Base-by-base conservation (phyloP, 2,797 vertebrate species). In the Ptychadena robeensis region DNA sequence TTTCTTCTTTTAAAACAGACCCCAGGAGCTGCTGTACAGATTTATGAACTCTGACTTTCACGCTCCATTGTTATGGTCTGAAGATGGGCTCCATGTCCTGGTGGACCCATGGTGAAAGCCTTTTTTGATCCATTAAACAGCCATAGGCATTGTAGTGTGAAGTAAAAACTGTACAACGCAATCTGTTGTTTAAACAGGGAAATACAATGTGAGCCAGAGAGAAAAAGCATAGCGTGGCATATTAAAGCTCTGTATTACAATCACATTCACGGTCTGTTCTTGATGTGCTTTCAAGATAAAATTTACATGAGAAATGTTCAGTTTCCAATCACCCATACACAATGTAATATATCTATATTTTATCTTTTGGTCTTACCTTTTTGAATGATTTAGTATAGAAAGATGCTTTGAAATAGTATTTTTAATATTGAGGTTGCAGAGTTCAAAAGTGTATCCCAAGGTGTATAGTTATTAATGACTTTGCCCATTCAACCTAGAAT, bases 141-240 rank as follows among this genome's bases (percentile, higher is more conserved):
- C 59, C 59, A 61, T 27, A 28, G 59, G 59, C 59, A 61, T 28
- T 61, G n/a, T 4, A 61, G 59, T 61, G 59, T 61, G 59, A 61
- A 53, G 44, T 22, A 53, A 61, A 61, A 28, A 61, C 27, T 25
- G 59, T 61, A 61, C 27, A 28, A 25, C 9, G 59, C 59, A 25
- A 28, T 61, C 59, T 61, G 59, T 61, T 61, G 59, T 61, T 61
- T 25, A 61, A 61, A 28, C 10, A 28, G 27, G 11, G 10, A 61
- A 61, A 61, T 61, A 61, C n/a, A 61, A 28, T 61, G 9, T 12
- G 59, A 61, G 25, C 9, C 28, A 25, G 59, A 59, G 5, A 59
- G 53, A 28, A 12, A 53, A 59, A 59, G 8, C 22, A 1, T 59
- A 59, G 12, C 9, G 12, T 25, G 25, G 59, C 12, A 28, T 15